A percentile compares a stretch with the other conserved stretches of the same genome.
Conservation (phyloP, 2,888 invertebrate species). For the Exephanes ischioxanthus region DNA sequence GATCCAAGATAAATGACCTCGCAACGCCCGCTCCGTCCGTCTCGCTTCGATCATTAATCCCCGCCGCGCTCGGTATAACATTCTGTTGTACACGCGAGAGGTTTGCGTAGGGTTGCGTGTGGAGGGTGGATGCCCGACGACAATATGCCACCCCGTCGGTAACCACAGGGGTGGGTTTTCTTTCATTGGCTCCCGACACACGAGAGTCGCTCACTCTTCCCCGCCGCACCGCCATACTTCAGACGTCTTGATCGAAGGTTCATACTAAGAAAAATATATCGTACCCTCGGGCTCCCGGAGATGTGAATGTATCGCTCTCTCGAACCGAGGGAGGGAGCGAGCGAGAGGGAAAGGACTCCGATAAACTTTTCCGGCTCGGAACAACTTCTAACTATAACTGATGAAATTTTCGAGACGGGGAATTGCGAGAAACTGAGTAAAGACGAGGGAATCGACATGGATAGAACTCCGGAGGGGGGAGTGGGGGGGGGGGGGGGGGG, state of each 20-base stretch:
- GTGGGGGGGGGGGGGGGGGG: not conserved
- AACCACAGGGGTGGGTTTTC: slow-evolving; percentile 57
- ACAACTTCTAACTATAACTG: slow-evolving; percentile 58
- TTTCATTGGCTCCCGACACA: slow-evolving; percentile 48
- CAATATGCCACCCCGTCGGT: slow-evolving; percentile 56
- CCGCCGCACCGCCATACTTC: slow-evolving; percentile 36
- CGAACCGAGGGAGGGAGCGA: not conserved
- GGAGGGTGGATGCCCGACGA: slow-evolving; percentile 31
- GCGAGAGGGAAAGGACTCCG: slow-evolving; percentile 39
- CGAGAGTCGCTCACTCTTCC: slow-evolving; percentile 14
- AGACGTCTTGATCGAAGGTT: slow-evolving; percentile 59
- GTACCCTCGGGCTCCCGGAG: slow-evolving; percentile 10
- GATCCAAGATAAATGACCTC: slow-evolving; percentile 61
- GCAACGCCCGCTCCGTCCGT: not conserved
- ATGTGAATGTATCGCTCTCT: slow-evolving; percentile 44
- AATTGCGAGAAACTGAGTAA: slow-evolving; percentile 12
- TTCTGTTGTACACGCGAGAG: slow-evolving; percentile 46
- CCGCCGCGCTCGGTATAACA: slow-evolving; percentile 44
- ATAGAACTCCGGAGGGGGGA: not conserved
- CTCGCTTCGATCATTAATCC: slow-evolving; percentile 61
- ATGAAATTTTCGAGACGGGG: slow-evolving; percentile 50
- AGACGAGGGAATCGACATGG: slow-evolving; percentile 17
- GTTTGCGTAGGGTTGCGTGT: slow-evolving; percentile 47
- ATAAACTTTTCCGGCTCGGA: slow-evolving; percentile 48
- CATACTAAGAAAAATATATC: slow-evolving; percentile 36